Conservation (phyloP, 2,797 vertebrate genomes). For the Sebastes matsubarae region DNA sequence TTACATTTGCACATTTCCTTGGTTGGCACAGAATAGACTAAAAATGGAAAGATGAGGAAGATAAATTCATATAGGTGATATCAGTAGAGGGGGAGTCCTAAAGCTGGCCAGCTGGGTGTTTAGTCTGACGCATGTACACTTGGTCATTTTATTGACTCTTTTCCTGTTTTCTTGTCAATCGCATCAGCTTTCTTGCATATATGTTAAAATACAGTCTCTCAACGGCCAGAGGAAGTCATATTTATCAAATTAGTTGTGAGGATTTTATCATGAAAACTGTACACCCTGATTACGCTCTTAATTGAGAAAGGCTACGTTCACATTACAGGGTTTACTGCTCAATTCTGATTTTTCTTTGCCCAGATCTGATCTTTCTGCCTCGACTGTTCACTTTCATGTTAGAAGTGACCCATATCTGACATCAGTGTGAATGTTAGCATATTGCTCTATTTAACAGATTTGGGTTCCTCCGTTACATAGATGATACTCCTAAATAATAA, state of each 20-base stretch:
- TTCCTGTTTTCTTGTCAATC: background rate
- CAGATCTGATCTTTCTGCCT: too few species aligned
- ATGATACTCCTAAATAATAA: too few species aligned
- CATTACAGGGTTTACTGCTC: too few species aligned
- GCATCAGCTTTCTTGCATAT: background rate
- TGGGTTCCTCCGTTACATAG: too few species aligned
- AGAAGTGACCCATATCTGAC: too few species aligned
- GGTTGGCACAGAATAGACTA: background rate
- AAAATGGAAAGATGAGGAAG: background rate
- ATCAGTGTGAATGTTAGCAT: too few species aligned
- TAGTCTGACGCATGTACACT: background rate
- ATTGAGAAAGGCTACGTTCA: background rate
- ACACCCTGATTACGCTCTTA: background rate
- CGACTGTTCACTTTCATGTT: too few species aligned
- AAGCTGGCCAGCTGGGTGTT: slow-evolving; percentile 5
- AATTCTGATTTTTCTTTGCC: too few species aligned
- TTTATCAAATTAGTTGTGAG: background rate
- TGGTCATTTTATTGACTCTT: background rate
- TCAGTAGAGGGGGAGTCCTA: background rate
- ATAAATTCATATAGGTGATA: background rate
- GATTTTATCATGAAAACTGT: background rate
- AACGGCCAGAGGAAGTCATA: background rate
- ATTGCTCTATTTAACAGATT: too few species aligned
- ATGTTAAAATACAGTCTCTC: background rate
- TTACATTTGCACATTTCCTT: background rate